Conservation (phyloP, 2,797 vertebrate species). For the Chrosomus eos region DNA sequence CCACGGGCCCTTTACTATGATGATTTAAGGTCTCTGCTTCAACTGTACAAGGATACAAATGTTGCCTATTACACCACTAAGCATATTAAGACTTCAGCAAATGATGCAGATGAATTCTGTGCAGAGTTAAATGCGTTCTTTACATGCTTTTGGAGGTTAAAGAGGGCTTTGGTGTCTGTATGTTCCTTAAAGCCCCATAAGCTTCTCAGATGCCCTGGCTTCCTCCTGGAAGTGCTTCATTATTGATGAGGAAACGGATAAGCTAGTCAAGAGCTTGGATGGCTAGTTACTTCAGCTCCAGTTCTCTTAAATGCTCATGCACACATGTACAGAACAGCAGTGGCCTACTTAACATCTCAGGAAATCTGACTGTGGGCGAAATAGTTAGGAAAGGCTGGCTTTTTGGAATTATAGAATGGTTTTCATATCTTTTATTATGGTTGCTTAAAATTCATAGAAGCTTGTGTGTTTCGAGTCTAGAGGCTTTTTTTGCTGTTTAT, state of each 20-base stretch:
- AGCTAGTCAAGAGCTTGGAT: constrained; percentile 69
- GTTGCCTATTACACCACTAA: constrained; percentile 1
- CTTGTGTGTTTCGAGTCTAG: neutral
- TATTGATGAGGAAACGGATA: constrained; percentile 74
- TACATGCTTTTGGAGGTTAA: neutral
- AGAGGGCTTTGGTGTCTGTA: constrained; percentile 11
- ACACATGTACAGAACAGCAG: constrained; percentile 12
- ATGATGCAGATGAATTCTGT: too few relatives aligned
- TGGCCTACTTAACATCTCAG: constrained; percentile 50
- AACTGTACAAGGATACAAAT: constrained; percentile 7
- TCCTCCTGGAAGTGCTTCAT: constrained; percentile 48
- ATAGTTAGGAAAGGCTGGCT: neutral
- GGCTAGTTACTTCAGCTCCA: constrained; percentile 79
- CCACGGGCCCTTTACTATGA: neutral
- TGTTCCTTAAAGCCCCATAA: constrained; percentile 25
- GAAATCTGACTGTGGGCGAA: constrained; percentile 32
- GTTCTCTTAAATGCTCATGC: constrained; percentile 61
- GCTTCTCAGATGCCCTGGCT: neutral
- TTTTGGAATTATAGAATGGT: neutral
- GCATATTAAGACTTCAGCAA: neutral
- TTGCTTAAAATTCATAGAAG: constrained; percentile 8
- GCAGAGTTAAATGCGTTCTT: neutral
- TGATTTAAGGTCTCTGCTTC: neutral
- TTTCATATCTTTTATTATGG: neutral
- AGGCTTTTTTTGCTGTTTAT: neutral